Percentiles rank a stretch among this genome's conserved stretches.
Evolutionary conservation across 1,140 invertebrate genomes (phyloP).

Genomic region (Cherax destructor): DNA sequence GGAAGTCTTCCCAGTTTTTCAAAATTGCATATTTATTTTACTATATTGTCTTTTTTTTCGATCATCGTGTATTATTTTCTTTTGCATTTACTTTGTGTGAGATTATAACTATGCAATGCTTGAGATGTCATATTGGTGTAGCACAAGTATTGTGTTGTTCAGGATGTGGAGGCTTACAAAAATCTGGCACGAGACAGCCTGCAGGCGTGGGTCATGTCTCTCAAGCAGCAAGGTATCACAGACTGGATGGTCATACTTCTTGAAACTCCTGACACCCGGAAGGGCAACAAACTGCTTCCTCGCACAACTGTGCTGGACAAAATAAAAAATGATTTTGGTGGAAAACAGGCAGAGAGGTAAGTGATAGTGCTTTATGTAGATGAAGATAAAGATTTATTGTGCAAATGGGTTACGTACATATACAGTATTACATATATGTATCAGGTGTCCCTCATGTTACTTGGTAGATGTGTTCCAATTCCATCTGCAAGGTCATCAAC

Average conservation of each 20-base stretch:
- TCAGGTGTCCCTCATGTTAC: too few relatives aligned
- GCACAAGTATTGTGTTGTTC: constrained; percentile 71
- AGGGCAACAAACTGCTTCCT: constrained; percentile 93
- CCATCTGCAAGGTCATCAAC: too few relatives aligned
- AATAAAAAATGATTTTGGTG: constrained; percentile 94
- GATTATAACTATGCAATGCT: too few relatives aligned
- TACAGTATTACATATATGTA: neutral
- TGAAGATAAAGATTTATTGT: too few relatives aligned
- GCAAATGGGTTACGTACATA: neutral
- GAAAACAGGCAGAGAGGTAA: constrained; percentile 84
- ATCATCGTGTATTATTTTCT: too few relatives aligned
- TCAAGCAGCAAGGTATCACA: constrained; percentile 84
- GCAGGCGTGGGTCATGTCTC: constrained; percentile 87
- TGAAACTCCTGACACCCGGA: constrained; percentile 92
- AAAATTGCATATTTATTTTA: too few relatives aligned
- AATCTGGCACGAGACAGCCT: constrained; percentile 89
- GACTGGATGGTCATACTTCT: constrained; percentile 97
- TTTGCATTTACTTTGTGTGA: too few relatives aligned
- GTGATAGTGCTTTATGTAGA: neutral
- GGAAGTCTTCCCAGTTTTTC: too few relatives aligned
- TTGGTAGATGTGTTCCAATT: too few relatives aligned
- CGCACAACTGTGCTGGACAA: constrained; percentile 95
- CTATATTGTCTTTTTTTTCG: too few relatives aligned
- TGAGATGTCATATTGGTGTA: too few relatives aligned
- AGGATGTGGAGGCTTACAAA: constrained; percentile 96